phyloP scores from a whole-genome alignment of 2,113 vertebrate species.

The Oriolus oriolus region DNA sequence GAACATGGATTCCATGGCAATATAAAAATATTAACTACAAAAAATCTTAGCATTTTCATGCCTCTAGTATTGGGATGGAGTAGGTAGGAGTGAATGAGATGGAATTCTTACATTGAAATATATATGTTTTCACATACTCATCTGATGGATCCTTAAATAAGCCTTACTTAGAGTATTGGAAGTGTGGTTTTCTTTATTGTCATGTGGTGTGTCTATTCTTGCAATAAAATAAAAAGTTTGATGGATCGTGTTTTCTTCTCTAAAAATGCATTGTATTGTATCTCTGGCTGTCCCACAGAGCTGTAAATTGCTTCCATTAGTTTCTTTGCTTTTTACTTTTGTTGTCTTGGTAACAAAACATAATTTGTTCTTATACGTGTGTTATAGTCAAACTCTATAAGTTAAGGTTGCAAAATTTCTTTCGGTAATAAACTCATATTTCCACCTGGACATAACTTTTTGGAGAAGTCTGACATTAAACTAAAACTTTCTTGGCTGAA shows the following conservation, averaged over 20 bases:
- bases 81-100: neutral
- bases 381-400: neutral
- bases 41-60: neutral
- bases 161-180: neutral
- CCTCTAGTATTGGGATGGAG: neutral
- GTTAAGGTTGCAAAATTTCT: conserved; percentile 14
- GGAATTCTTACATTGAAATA: conserved; percentile 1
- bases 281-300: conserved; percentile 44
- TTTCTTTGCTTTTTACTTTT: conserved; percentile 63
- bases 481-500: neutral
- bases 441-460: neutral
- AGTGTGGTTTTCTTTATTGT: conserved; percentile 22
- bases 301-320: conserved; percentile 66
- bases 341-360: conserved; percentile 55
- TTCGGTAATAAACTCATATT: neutral
- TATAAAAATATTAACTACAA: neutral
- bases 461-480: neutral
- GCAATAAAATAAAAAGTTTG: conserved; percentile 46
- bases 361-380: conserved; percentile 60
- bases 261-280: conserved; percentile 42
- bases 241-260: conserved; percentile 43
- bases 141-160: conserved; percentile 5
- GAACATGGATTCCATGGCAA: neutral
- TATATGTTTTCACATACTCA: neutral
- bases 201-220: neutral